phyloP scores from a whole-genome alignment of 2,113 vertebrate species.

The Thermophis baileyi region DNA sequence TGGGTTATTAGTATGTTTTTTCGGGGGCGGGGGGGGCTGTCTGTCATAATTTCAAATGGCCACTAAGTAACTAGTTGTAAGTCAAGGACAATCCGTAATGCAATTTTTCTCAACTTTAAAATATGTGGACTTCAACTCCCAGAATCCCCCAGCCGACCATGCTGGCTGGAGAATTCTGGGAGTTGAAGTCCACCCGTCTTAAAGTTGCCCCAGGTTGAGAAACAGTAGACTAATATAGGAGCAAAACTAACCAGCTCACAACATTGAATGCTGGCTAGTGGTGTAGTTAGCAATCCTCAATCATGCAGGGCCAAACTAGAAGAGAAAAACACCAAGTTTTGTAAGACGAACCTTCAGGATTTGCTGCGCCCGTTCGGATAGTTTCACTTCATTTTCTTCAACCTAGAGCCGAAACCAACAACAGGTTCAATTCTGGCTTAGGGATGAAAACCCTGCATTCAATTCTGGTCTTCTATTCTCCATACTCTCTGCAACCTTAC shows the following conservation, averaged over 20 bases:
- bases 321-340: background rate
- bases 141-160: too few relatives aligned
- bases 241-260: background rate
- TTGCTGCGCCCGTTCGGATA: conserved; percentile 82
- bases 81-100: background rate
- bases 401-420: conserved; percentile 69
- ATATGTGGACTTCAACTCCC: background rate
- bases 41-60: background rate
- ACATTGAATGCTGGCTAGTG: background rate
- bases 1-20: background rate
- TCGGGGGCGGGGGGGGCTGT: too few relatives aligned
- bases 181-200: background rate
- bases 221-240: background rate
- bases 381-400: conserved; percentile 86
- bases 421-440: background rate
- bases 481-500: background rate
- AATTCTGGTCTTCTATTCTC: background rate
- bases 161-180: background rate
- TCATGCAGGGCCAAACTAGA: background rate
- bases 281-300: fast-evolving
- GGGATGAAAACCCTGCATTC: background rate
- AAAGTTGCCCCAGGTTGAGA: background rate
- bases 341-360: conserved; percentile 69
- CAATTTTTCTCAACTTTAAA: background rate
- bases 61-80: background rate